Conservation (phyloP, 2,888 invertebrate genomes). For the Punctoribates punctum region DNA sequence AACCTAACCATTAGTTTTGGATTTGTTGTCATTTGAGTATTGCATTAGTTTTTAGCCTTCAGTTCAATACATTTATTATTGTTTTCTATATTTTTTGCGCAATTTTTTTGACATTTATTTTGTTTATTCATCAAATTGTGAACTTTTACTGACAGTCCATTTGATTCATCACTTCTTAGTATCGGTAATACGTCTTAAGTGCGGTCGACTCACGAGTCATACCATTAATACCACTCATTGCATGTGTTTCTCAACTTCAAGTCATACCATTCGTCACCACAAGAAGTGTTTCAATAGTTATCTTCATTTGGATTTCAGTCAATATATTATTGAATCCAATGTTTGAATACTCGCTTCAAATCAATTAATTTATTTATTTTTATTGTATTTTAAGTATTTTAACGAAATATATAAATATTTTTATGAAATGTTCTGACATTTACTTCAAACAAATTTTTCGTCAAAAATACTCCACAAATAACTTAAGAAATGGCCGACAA, state of each 20-base stretch:
- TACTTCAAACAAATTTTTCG: not conserved
- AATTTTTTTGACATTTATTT: not conserved
- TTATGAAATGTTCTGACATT: not conserved
- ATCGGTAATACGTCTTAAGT: not conserved
- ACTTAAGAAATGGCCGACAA: not conserved
- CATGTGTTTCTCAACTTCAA: no score
- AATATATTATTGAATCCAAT: not conserved
- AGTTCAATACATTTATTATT: not conserved
- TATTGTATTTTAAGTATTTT: not conserved
- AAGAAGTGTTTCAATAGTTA: not conserved
- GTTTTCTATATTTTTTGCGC: not conserved
- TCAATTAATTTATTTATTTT: not conserved
- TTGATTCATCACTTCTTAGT: not conserved
- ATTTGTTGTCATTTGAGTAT: not conserved
- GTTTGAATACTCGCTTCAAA: not conserved
- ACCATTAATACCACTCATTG: no score
- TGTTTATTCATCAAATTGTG: not conserved
- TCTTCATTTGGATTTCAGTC: not conserved
- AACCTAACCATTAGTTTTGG: no score
- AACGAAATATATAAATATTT: no score
- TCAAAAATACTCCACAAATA: not conserved
- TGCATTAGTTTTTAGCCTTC: not conserved
- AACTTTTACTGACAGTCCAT: no score
- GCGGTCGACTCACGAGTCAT: no score
- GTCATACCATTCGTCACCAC: no score